Base-by-base conservation (phyloP, 2,888 invertebrate species). In the Atrina japonica region DNA sequence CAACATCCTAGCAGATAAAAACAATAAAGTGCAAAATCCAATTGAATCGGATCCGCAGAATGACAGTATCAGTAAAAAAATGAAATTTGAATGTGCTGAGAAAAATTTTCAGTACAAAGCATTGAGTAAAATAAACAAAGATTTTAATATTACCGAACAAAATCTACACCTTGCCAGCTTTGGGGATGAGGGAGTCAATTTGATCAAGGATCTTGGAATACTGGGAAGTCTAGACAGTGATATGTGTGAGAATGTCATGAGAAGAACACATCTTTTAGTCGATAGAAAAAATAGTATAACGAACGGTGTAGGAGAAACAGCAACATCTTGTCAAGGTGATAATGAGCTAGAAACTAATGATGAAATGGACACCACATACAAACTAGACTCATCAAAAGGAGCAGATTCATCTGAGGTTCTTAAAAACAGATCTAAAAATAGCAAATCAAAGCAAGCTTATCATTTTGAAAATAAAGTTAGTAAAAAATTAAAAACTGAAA, bases 1-100 rank as follows among this genome's bases (percentile, higher is more conserved):
- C 0, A 92, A 93, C 75, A 78, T 91, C n/a, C 80, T 85, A 18
- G 85, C 85, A 21, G 87, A 89, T 29, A 83, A 86, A 56, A 83
- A 83, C 56, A 73, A 76, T 6, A 76, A 75, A 63, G 72, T 75
- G 3, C 73, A 76, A 2, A 72, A 50, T 11, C 43, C 63, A 0
- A 55, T 55, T 35, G 67, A 70, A 58, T 21, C 56, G 5, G 73
- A 76, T 47, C 70, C 72, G 25, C 80, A 82, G n/a, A 77, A 76
- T 43, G 80, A 78, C 1, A 84, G 83, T 53, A 83, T 82, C 56
- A 82, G 83, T 9, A 89, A 89, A 65, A 73, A 88, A 56, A 85
- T 87, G 70, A 88, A 87, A 65, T 86, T 89, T 61, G 82, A 86
- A 27, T 83, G 82, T 21, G 87, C 86, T 6, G 86, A 86, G 76